Conservation (phyloP, 2,113 vertebrate genomes). For the Pteropus alecto region DNA sequence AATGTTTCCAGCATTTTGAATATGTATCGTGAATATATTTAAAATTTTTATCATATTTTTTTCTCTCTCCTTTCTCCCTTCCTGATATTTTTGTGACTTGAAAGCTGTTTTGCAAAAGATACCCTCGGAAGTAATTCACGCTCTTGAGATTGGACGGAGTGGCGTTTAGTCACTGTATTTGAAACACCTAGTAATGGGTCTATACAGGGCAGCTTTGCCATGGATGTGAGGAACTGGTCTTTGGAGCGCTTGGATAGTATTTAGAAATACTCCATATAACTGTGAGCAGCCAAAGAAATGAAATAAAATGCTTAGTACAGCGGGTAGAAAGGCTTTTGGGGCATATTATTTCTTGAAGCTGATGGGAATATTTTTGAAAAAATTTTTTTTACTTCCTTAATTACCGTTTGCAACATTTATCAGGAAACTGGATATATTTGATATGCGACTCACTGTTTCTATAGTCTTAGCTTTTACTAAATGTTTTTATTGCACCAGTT, state of each 20-base stretch:
- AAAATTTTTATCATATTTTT: not conserved
- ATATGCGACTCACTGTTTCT: not conserved
- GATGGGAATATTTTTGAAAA: conserved; percentile 2
- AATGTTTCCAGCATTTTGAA: conserved; percentile 11
- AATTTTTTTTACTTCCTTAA: not conserved
- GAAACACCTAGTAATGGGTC: not conserved
- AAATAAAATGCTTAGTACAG: not conserved
- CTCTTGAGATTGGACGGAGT: not conserved
- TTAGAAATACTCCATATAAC: not conserved
- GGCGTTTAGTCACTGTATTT: not conserved
- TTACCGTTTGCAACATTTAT: not conserved
- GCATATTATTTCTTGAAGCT: not conserved
- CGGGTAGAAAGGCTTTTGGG: not conserved
- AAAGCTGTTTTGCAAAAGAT: not conserved
- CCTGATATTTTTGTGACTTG: conserved; percentile 16
- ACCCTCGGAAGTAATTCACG: not conserved
- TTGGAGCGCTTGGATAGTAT: not conserved
- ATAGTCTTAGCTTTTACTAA: not conserved
- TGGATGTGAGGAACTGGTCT: not conserved
- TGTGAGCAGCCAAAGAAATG: not conserved
- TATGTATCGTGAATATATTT: not conserved
- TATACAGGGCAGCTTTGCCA: not conserved
- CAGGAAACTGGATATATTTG: not conserved
- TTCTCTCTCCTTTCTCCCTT: not conserved
- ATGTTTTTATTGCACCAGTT: not conserved